phyloP scores from a whole-genome alignment of 2,113 vertebrate genomes.

The Solea senegalensis region DNA sequence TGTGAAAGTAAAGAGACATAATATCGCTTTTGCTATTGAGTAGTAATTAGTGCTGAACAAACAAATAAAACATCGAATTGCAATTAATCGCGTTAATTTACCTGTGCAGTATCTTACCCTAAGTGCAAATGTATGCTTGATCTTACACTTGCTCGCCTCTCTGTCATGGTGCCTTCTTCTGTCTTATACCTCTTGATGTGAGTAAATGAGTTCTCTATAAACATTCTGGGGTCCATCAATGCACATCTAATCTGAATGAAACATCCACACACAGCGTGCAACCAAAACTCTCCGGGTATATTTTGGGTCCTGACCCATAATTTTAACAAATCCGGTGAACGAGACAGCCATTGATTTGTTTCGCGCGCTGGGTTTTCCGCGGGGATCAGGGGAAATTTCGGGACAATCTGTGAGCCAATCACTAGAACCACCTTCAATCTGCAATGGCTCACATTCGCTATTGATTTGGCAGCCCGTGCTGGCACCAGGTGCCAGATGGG shows the following conservation, averaged over 20 bases:
- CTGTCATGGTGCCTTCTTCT: slow-evolving; percentile 1
- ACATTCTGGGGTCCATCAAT: slow-evolving; percentile 20
- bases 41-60: no score
- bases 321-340: slow-evolving; percentile 41
- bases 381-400: slow-evolving; percentile 65
- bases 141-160: no score
- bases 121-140: no score
- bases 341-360: slow-evolving; percentile 63
- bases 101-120: slow-evolving; percentile 5
- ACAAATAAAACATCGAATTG: no score
- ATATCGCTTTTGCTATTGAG: no score
- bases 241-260: slow-evolving; percentile 27
- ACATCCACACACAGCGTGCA: not conserved
- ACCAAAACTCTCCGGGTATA: not conserved
- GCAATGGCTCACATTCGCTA: slow-evolving; percentile 50
- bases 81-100: not conserved
- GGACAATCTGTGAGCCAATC: slow-evolving; percentile 59
- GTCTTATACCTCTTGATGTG: slow-evolving; percentile 15
- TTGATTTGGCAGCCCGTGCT: slow-evolving; percentile 55
- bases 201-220: slow-evolving; percentile 32
- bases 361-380: slow-evolving; percentile 55
- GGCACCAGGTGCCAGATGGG: not conserved
- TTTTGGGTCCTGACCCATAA: slow-evolving; percentile 33
- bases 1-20: no score
- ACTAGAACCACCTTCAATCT: slow-evolving; percentile 64